Evolutionary conservation across 1,140 invertebrate genomes (phyloP), one percentile per base, ranked within the genome.

Genomic region (Drosophila tsacasi): DNA sequence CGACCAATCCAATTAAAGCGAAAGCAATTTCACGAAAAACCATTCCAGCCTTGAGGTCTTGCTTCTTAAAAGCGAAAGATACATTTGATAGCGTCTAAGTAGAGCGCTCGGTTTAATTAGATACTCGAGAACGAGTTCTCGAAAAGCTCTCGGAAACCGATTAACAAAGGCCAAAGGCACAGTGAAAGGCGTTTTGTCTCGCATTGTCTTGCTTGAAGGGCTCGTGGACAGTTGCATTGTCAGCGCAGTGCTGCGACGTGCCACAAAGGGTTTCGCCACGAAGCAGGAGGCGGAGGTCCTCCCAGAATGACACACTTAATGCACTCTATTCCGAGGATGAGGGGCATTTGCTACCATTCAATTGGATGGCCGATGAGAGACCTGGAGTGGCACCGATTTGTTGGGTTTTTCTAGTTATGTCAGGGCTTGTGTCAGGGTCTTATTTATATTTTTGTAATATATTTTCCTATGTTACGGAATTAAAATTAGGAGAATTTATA

Each of bases 1-100:
- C 61, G 37, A 65, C 76, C 67, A 71, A 90, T 87, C 85, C 85
- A 87, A 87, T 87, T 90, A 89, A 84, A 79, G 77, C 74, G 76
- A 89, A 87, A 87, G 84, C 84, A 89, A 87, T 80, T 80, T 68
- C 66, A 77, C 55, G 66, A 80, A 71, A 76, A 77, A 49, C 68
- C 71, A 37, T 52, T 71, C 35, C 77, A 77, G 42, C 55, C 71
- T 47, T 57, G 77, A 83, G 47, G 49, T 62, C 69, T 58, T 12
- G 54, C 54, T 57, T 39, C 42, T 67, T 52, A 50, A 59, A 69
- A 23, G 72, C 63, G 63, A 50, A 32, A 66, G 58, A 78, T 78
- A 52, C 65, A 59, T 78, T 60, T 47, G 75, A 83, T 87, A 79
- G 27, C 78, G 64, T 47, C 50, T 68, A 83, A 83, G 63, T 67